A percentile compares a stretch with the other conserved stretches of the same genome.
phyloP scores from a whole-genome alignment of 2,113 vertebrate species.

The Elephantulus edwardii region DNA sequence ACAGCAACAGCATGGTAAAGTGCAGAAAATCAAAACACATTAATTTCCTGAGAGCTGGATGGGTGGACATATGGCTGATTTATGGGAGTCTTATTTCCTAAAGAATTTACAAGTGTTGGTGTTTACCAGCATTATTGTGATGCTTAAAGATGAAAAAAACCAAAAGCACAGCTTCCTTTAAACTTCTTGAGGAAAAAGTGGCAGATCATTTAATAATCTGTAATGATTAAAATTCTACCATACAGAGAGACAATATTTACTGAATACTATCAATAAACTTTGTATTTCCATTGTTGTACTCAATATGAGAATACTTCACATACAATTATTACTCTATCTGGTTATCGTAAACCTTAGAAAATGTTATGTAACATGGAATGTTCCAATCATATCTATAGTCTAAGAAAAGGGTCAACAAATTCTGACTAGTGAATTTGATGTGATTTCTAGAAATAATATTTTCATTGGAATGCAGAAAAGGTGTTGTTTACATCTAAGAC shows the following conservation, averaged over 20 bases:
- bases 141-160: background rate
- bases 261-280: background rate
- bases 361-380: background rate
- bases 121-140: background rate
- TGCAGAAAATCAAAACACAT: background rate
- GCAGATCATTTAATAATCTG: background rate
- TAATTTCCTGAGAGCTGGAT: background rate
- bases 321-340: background rate
- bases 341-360: background rate
- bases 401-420: background rate
- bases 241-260: background rate
- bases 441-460: background rate
- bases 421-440: background rate
- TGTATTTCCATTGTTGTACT: background rate
- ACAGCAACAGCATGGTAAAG: no score
- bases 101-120: background rate
- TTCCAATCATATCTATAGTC: background rate
- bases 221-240: background rate
- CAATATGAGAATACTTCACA: background rate
- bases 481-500: background rate
- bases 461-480: background rate
- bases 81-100: background rate
- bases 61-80: background rate
- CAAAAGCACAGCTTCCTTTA: background rate
- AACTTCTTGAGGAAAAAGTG: background rate